These are phyloP conservation scores for Stictonetta naevosa DNA, from an alignment of 2,113 vertebrate genomes.

Conservation along the genomic window DNA sequence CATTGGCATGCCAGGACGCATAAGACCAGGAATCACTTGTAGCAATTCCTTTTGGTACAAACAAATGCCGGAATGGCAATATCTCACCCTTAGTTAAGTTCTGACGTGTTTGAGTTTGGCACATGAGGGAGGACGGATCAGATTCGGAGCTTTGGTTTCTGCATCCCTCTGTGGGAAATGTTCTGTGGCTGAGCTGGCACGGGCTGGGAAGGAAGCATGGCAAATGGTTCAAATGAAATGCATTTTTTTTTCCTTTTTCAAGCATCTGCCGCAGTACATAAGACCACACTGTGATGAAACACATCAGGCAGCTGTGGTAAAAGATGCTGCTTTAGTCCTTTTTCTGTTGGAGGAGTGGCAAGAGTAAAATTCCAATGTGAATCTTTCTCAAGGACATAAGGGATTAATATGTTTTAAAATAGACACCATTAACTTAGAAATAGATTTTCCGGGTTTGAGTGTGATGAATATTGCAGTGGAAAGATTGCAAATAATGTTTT, in stretches of 20 bases:
- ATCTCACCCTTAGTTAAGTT: not conserved
- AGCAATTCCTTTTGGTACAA: not conserved
- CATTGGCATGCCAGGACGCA: accelerated
- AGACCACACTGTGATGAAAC: not conserved
- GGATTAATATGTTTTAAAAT: conserved; percentile 31
- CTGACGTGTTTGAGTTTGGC: not conserved
- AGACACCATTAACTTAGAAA: not conserved
- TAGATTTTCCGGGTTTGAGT: not conserved
- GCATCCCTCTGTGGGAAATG: not conserved
- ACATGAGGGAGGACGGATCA: not conserved
- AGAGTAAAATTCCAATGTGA: conserved; percentile 17
- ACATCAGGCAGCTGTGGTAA: not conserved
- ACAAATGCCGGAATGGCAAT: not conserved
- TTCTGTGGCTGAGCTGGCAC: not conserved
- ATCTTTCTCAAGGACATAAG: conserved; percentile 9
- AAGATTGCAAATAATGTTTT: not conserved
- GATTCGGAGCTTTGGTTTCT: not conserved
- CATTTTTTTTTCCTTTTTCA: not conserved
- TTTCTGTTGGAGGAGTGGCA: not conserved
- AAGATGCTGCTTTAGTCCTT: not conserved
- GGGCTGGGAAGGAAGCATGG: not conserved
- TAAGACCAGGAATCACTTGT: not conserved
- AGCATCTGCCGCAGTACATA: not conserved
- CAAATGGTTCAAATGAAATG: not conserved
- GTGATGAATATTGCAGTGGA: not conserved